Evolutionary conservation across 2,888 invertebrate genomes (phyloP).

Genomic region (Dicyrtomina minuta): DNA sequence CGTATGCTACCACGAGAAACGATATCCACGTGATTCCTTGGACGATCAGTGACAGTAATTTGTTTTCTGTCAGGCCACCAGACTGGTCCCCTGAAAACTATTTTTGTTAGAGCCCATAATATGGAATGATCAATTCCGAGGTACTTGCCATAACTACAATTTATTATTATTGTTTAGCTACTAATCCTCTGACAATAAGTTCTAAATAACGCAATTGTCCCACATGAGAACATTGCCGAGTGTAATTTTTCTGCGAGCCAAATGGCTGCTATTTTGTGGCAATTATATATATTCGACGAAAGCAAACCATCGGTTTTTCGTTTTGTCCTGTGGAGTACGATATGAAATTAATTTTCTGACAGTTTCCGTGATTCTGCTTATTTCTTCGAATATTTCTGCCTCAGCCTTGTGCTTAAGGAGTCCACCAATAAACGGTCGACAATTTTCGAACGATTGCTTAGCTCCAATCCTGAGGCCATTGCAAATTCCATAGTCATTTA

Average conservation of each 20-base stretch:
- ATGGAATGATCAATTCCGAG: too few species aligned
- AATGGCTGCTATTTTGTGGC: slow-evolving; percentile 78
- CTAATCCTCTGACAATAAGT: too few species aligned
- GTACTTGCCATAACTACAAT: too few species aligned
- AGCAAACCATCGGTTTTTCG: slow-evolving; percentile 74
- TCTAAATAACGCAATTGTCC: too few species aligned
- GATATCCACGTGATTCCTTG: too few species aligned
- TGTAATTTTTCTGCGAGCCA: slow-evolving; percentile 68
- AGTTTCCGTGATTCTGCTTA: slow-evolving; percentile 67
- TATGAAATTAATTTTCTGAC: slow-evolving; percentile 70
- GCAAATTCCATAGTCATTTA: slow-evolving; percentile 70
- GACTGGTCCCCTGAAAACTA: too few species aligned
- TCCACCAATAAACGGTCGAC: slow-evolving; percentile 74
- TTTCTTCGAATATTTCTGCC: slow-evolving; percentile 65
- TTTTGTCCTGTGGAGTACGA: slow-evolving; percentile 62
- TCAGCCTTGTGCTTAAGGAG: slow-evolving; percentile 67
- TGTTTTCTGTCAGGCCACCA: too few species aligned
- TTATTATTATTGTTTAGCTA: too few species aligned
- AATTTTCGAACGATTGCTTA: slow-evolving; percentile 78
- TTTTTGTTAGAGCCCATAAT: too few species aligned
- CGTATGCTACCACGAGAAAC: too few species aligned
- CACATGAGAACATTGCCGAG: slow-evolving; percentile 66
- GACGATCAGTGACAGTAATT: too few species aligned
- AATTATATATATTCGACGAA: too few species aligned
- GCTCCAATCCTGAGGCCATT: slow-evolving; percentile 70